Percentiles rank a stretch among this genome's conserved stretches.
Evolutionary conservation across 2,888 invertebrate species (phyloP).

Genomic region (Agapostemon virescens): DNA sequence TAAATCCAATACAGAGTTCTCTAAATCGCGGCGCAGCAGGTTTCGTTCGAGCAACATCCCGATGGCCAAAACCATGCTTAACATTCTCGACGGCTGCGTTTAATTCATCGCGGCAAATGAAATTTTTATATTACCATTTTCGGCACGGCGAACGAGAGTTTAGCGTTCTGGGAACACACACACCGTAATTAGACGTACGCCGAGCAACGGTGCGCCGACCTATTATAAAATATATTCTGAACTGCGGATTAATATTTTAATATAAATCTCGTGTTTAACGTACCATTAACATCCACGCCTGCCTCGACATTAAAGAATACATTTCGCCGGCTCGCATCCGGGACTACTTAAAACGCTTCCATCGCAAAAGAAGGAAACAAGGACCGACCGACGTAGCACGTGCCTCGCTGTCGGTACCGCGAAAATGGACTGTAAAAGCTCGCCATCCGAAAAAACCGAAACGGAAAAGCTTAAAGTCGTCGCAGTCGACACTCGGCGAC

Average conservation of each 20-base stretch:
- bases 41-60: neutral
- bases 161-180: neutral
- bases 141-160: neutral
- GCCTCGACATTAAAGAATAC: neutral
- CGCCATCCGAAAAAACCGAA: neutral
- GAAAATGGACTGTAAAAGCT: slow-evolving; percentile 1
- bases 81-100: neutral
- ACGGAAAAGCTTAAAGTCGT: neutral
- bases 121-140: neutral
- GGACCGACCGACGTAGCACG: neutral
- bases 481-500: neutral
- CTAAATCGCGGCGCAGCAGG: no score
- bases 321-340: neutral
- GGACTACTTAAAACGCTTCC: neutral
- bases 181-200: neutral
- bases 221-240: neutral
- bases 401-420: neutral
- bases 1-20: no score
- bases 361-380: no score
- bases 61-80: neutral
- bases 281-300: neutral
- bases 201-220: neutral
- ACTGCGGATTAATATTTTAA: neutral
- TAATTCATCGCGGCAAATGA: neutral
- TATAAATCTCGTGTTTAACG: neutral